Percentiles rank a stretch among this genome's conserved stretches.
Conservation (phyloP, 2,797 vertebrate species). For the Columba guinea region DNA sequence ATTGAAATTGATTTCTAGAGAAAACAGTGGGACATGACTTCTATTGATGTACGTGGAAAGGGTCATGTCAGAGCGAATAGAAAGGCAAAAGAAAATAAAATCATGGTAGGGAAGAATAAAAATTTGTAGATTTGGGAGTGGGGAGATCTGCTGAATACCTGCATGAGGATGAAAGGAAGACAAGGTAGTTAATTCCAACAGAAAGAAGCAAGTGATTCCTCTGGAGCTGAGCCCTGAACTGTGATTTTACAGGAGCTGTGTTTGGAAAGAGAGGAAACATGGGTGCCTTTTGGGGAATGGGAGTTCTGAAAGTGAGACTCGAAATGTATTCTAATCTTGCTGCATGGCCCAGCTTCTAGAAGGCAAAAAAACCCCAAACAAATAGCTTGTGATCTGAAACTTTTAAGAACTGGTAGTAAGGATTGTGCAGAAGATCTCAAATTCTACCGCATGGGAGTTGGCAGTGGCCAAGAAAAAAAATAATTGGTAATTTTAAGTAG, state of each 20-base stretch:
- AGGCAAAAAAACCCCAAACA: background rate
- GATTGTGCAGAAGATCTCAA: background rate
- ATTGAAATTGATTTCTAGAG: background rate
- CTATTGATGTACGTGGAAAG: background rate
- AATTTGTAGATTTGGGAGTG: background rate
- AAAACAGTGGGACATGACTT: background rate
- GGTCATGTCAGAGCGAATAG: background rate
- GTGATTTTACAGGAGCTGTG: background rate
- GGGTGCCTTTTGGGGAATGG: background rate
- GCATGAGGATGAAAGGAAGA: background rate
- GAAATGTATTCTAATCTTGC: background rate
- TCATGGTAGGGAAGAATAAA: background rate
- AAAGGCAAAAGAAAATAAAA: background rate
- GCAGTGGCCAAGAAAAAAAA: background rate
- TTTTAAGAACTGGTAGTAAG: background rate
- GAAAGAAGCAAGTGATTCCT: background rate
- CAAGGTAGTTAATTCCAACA: background rate
- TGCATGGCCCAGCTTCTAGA: background rate
- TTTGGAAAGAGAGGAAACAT: background rate
- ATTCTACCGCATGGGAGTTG: background rate
- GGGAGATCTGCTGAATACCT: background rate
- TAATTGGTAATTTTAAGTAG: background rate
- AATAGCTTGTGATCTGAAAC: background rate
- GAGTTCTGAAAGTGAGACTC: fast-evolving
- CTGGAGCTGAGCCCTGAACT: background rate